phyloP scores from a whole-genome alignment of 2,888 invertebrate genomes.

The Dysmachus trigonus region DNA sequence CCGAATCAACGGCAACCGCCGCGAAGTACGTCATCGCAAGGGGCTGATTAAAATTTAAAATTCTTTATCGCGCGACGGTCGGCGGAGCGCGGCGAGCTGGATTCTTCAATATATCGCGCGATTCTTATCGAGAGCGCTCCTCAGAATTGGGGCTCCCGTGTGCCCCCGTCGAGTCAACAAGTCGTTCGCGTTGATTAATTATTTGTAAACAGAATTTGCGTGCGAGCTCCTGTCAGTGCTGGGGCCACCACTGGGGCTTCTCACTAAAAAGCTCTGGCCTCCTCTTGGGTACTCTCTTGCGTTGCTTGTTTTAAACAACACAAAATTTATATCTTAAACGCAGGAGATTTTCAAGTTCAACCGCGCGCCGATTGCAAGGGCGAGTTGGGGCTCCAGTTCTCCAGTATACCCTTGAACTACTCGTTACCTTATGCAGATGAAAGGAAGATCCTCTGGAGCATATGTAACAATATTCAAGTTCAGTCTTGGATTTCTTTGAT shows the following conservation, averaged over 20 bases:
- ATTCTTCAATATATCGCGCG: neutral
- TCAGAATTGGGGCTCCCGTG: neutral
- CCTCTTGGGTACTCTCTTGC: neutral
- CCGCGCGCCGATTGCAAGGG: neutral
- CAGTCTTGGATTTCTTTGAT: neutral
- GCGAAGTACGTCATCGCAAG: neutral
- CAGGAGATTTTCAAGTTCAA: neutral
- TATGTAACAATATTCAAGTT: neutral
- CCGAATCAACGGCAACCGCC: neutral
- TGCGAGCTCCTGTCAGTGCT: constrained; percentile 4
- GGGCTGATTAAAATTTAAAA: neutral
- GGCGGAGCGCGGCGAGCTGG: neutral
- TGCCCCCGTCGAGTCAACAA: neutral
- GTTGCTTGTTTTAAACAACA: neutral
- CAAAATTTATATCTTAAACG: neutral
- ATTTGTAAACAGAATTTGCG: constrained; percentile 21
- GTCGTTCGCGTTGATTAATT: constrained; percentile 15
- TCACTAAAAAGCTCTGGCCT: neutral
- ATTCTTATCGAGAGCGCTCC: neutral
- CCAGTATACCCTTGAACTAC: neutral
- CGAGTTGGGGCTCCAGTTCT: neutral
- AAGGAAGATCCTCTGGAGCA: neutral
- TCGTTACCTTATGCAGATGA: neutral
- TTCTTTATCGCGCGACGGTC: neutral
- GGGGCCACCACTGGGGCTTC: neutral